Conservation (phyloP, 1,140 invertebrate genomes). For the Atopsyche davidsoni region DNA sequence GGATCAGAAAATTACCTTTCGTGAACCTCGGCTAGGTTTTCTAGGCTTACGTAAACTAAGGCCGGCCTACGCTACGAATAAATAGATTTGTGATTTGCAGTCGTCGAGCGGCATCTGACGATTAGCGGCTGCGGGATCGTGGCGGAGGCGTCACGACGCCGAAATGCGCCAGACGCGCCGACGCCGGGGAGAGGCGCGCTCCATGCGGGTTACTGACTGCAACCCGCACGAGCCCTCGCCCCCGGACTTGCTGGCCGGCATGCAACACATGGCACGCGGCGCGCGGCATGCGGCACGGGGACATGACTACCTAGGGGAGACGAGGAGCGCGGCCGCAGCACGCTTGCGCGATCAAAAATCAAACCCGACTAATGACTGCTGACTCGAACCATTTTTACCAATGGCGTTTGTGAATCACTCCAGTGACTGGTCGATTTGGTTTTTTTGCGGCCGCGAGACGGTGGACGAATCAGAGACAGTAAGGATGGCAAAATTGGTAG, state of each 20-base stretch:
- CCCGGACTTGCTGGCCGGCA: no score
- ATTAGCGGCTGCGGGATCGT: conserved; percentile 29
- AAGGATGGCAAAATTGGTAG: conserved; percentile 97
- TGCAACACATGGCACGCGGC: no score
- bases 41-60: conserved; percentile 9
- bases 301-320: conserved; percentile 14
- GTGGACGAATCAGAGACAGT: conserved; percentile 70
- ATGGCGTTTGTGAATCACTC: no score
- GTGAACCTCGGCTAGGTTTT: conserved; percentile 14
- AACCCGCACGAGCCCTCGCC: conserved; percentile 15
- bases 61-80: conserved; percentile 23
- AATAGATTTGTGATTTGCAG: conserved; percentile 21
- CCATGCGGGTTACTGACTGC: conserved; percentile 16
- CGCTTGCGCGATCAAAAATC: conserved; percentile 7
- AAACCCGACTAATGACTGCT: conserved; percentile 9
- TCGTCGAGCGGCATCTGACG: conserved; percentile 13
- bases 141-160: conserved; percentile 26
- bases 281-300: no score
- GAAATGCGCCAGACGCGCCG: conserved; percentile 11
- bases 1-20: conserved; percentile 30
- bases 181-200: not conserved
- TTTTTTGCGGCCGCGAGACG: no score
- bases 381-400: no score
- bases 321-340: conserved; percentile 3
- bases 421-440: no score